phyloP scores from a whole-genome alignment of 2,888 invertebrate species.

The Helicoverpa assulta region DNA sequence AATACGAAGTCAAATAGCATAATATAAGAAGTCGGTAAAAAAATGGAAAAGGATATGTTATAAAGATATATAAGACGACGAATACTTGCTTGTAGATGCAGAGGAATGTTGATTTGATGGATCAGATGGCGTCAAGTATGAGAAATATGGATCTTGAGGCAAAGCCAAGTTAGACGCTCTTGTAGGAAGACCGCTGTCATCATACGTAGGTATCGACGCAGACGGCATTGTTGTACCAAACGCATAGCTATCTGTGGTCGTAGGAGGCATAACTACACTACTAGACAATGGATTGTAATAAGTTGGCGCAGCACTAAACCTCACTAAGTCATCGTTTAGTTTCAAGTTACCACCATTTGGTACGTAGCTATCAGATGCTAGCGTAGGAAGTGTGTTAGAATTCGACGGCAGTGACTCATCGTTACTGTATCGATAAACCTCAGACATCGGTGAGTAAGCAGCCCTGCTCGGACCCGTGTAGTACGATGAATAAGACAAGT shows the following conservation, averaged over 20 bases:
- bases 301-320: constrained; percentile 75
- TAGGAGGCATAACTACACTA: constrained; percentile 77
- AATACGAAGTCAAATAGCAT: neutral
- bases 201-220: constrained; percentile 78
- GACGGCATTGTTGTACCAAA: constrained; percentile 73
- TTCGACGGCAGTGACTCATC: constrained; percentile 86
- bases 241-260: constrained; percentile 77
- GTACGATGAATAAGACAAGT: constrained; percentile 84
- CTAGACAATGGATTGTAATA: constrained; percentile 80
- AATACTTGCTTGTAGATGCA: constrained; percentile 76
- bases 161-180: constrained; percentile 73
- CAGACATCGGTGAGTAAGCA: constrained; percentile 85
- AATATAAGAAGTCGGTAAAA: too few species aligned
- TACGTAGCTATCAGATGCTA: constrained; percentile 83
- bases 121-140: constrained; percentile 78
- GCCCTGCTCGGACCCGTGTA: constrained; percentile 78
- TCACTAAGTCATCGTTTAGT: constrained; percentile 80
- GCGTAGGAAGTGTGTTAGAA: constrained; percentile 75
- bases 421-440: constrained; percentile 84
- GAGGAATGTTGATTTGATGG: constrained; percentile 72
- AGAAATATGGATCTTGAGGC: constrained; percentile 81
- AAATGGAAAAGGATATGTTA: constrained; percentile 57
- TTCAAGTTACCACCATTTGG: constrained; percentile 85
- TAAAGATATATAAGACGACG: constrained; percentile 81
- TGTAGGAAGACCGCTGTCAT: constrained; percentile 75